A percentile compares a stretch with the other conserved stretches of the same genome.
Evolutionary conservation across 2,888 invertebrate genomes (phyloP).

Genomic region (Lycophotia porphyrea): DNA sequence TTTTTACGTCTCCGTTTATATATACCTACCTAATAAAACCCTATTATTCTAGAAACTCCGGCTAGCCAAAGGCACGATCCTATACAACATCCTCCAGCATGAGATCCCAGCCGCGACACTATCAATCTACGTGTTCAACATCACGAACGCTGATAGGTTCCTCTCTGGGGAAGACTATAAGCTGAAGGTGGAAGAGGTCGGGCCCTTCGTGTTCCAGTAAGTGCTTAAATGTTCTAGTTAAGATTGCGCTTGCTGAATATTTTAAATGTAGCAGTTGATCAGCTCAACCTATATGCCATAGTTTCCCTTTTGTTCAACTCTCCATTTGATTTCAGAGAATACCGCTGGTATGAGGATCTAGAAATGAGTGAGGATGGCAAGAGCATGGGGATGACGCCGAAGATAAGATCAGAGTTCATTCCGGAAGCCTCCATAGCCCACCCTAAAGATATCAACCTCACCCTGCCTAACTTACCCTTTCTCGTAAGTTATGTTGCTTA

Average conservation of each 20-base stretch:
- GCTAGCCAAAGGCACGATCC: constrained; percentile 89
- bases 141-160: constrained; percentile 94
- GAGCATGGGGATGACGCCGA: constrained; percentile 91
- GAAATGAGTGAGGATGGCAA: constrained; percentile 91
- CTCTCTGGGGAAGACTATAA: constrained; percentile 91
- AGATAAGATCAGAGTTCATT: constrained; percentile 88
- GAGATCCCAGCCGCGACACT: constrained; percentile 92
- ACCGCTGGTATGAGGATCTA: constrained; percentile 91
- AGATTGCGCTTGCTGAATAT: neutral
- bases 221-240: constrained; percentile 62
- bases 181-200: constrained; percentile 92
- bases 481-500: constrained; percentile 89
- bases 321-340: constrained; percentile 89
- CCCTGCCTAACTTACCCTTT: constrained; percentile 93
- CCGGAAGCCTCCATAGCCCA: constrained; percentile 92
- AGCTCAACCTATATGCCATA: neutral
- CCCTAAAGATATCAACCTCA: constrained; percentile 90
- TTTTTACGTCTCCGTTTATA: neutral
- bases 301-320: neutral
- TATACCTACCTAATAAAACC: neutral
- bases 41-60: constrained; percentile 72
- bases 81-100: constrained; percentile 91
- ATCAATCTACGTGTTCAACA: constrained; percentile 93
- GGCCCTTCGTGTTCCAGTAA: constrained; percentile 96
- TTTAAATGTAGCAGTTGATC: neutral